Evolutionary conservation across 1,140 invertebrate species (phyloP).

Genomic region (Drosophila azteca): DNA sequence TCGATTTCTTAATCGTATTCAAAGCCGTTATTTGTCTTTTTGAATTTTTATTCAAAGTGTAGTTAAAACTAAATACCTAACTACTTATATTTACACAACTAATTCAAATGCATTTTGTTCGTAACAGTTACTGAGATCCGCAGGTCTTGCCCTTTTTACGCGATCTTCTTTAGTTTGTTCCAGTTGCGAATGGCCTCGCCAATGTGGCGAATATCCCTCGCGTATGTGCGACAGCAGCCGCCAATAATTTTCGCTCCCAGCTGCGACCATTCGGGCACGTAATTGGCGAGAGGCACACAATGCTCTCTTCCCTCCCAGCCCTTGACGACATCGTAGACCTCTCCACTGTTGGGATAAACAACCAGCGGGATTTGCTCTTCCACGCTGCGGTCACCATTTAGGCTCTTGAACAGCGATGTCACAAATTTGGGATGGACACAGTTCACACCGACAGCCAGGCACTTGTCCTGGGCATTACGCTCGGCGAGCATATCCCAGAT

Average conservation of each 20-base stretch:
- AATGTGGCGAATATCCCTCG: slow-evolving; percentile 86
- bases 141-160: slow-evolving; percentile 12
- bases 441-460: slow-evolving; percentile 94
- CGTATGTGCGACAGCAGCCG: slow-evolving; percentile 90
- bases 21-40: background rate
- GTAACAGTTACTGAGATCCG: slow-evolving; percentile 28
- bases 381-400: slow-evolving; percentile 75
- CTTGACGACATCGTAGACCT: slow-evolving; percentile 85
- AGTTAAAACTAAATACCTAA: slow-evolving; percentile 27
- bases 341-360: slow-evolving; percentile 90
- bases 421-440: slow-evolving; percentile 89
- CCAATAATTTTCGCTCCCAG: slow-evolving; percentile 90
- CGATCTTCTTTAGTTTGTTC: slow-evolving; percentile 64
- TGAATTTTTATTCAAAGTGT: slow-evolving; percentile 26
- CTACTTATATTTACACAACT: slow-evolving; percentile 23
- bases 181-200: slow-evolving; percentile 75
- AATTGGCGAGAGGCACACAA: slow-evolving; percentile 85
- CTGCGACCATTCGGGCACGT: slow-evolving; percentile 88
- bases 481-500: slow-evolving; percentile 86
- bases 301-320: slow-evolving; percentile 87
- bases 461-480: slow-evolving; percentile 86
- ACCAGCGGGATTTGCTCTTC: slow-evolving; percentile 85
- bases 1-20: background rate
- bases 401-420: slow-evolving; percentile 85
- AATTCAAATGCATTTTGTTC: slow-evolving; percentile 52